Conservation (phyloP, 2,797 vertebrate genomes). For the Clarias platycephalus region DNA sequence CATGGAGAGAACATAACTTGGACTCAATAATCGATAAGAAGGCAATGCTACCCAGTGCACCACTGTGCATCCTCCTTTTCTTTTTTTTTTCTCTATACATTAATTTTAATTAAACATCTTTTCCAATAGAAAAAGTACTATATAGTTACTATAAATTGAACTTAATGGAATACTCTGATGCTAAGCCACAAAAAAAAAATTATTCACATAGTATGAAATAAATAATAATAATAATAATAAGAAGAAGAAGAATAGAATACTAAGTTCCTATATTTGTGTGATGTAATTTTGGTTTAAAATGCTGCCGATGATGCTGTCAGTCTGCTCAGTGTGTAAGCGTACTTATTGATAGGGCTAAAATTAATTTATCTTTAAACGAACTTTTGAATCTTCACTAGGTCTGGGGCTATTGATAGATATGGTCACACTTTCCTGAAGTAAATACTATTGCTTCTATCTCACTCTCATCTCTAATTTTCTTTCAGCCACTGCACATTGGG, state of each 20-base stretch:
- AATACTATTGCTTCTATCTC: constrained; percentile 84
- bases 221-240: too few relatives aligned
- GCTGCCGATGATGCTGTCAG: background rate
- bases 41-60: background rate
- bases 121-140: background rate
- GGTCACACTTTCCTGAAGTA: constrained; percentile 80
- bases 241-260: too few relatives aligned
- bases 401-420: constrained; percentile 79
- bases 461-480: constrained; percentile 80
- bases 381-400: constrained; percentile 75
- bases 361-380: constrained; percentile 71
- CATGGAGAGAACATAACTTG: background rate
- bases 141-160: constrained; percentile 43
- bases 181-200: constrained; percentile 28
- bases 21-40: background rate
- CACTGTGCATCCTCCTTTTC: background rate
- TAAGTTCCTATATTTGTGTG: background rate
- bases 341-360: constrained; percentile 68
- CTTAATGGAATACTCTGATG: constrained; percentile 32
- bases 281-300: background rate
- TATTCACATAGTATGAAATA: too few relatives aligned
- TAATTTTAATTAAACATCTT: background rate
- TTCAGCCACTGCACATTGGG: constrained; percentile 73
- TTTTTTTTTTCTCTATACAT: background rate
- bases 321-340: too few relatives aligned